Evolutionary conservation across 92 coral and sea anemone genomes (phyloP).

Genomic region (Epizoanthus ramosus): DNA sequence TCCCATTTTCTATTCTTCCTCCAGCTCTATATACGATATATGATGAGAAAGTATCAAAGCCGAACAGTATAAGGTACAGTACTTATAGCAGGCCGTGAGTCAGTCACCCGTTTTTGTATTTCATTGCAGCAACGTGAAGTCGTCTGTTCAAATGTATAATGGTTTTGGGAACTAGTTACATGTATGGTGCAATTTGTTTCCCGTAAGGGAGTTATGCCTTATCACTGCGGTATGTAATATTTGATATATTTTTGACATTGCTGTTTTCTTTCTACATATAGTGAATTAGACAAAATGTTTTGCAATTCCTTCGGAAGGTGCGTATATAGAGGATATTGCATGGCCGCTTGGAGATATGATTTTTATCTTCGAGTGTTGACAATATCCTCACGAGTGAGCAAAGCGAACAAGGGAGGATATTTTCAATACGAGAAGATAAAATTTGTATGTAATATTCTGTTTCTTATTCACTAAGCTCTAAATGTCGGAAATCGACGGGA

Average conservation of each 20-base stretch:
- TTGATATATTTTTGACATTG: background rate
- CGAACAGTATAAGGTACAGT: conserved; percentile 9
- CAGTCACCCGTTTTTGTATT: too few species aligned
- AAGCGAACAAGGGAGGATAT: too few species aligned
- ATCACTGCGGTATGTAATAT: background rate
- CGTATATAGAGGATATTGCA: too few species aligned
- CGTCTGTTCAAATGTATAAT: too few species aligned
- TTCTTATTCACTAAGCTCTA: too few species aligned
- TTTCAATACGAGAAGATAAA: too few species aligned
- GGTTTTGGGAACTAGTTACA: background rate
- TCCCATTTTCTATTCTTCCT: background rate
- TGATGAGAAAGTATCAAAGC: conserved; percentile 22
- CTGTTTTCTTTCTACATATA: background rate
- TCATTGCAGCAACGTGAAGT: too few species aligned
- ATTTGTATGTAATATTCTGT: too few species aligned
- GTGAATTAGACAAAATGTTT: conserved; percentile 39
- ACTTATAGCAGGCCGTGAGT: background rate
- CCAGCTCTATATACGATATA: conserved; percentile 26
- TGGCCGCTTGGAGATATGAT: too few species aligned
- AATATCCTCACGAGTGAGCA: too few species aligned
- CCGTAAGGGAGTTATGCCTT: background rate
- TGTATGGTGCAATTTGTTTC: background rate
- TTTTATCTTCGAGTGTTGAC: too few species aligned
- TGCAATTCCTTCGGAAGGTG: conserved; percentile 38
- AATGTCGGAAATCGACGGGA: too few species aligned